Conservation (phyloP, 2,888 invertebrate genomes). For the Xanthorhoe designata region DNA sequence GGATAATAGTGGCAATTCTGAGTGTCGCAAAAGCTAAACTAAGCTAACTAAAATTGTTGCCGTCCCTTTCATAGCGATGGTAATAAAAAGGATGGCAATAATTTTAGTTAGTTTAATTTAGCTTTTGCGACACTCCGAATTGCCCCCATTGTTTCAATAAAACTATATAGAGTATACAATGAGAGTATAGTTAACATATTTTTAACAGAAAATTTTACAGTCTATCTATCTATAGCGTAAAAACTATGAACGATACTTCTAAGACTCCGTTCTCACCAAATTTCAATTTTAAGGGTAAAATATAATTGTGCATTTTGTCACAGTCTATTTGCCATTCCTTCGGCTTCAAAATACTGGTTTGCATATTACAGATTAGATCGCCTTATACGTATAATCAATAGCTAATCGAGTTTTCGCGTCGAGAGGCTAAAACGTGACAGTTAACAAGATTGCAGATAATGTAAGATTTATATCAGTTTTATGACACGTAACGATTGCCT, state of each 20-base stretch:
- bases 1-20: too few species aligned
- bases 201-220: too few species aligned
- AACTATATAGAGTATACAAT: too few species aligned
- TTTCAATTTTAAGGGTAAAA: not conserved
- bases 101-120: too few species aligned
- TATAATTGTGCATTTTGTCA: conserved; percentile 57
- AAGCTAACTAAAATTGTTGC: too few species aligned
- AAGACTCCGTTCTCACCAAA: not conserved
- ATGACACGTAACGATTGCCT: conserved; percentile 56
- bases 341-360: conserved; percentile 68
- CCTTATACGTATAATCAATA: conserved; percentile 66
- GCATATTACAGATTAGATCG: conserved; percentile 72
- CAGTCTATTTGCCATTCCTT: conserved; percentile 68
- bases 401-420: conserved; percentile 68
- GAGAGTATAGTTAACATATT: too few species aligned
- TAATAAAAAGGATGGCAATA: too few species aligned
- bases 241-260: not conserved
- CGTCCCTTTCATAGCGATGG: too few species aligned
- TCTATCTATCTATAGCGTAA: not conserved
- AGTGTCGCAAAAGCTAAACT: too few species aligned
- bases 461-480: conserved; percentile 62
- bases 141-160: too few species aligned
- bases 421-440: conserved; percentile 59
- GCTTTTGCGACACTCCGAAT: too few species aligned
- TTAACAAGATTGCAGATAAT: conserved; percentile 64